Conservation (phyloP, 2,797 vertebrate species). For the Eulemur mongoz region DNA sequence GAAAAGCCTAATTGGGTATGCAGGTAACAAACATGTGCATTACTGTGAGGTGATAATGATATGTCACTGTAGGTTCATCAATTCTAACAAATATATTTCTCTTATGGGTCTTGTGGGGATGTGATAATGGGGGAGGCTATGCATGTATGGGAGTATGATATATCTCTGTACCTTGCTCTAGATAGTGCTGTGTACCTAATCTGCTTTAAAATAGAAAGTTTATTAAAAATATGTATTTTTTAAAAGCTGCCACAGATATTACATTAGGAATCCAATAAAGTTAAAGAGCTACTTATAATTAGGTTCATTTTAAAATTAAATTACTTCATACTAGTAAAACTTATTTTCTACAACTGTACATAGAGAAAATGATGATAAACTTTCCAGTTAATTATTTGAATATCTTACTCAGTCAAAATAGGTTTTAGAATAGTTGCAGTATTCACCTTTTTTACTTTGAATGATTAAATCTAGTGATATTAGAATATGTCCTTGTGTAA, state of each 20-base stretch:
- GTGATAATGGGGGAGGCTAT: not conserved
- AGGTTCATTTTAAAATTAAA: not conserved
- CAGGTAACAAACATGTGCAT: not conserved
- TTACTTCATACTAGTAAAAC: not conserved
- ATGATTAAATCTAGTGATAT: not conserved
- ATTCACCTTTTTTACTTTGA: not conserved
- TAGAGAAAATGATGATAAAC: not conserved
- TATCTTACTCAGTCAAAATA: not conserved
- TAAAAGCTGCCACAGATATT: not conserved
- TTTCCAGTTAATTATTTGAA: not conserved
- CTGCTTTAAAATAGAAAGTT: not conserved
- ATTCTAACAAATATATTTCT: not conserved
- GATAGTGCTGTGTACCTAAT: not conserved
- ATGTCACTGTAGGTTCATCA: not conserved
- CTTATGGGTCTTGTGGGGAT: not conserved
- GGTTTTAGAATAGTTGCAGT: not conserved
- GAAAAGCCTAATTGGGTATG: not conserved
- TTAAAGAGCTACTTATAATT: not conserved
- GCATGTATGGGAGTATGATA: not conserved
- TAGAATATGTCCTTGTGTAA: not conserved
- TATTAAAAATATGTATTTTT: not conserved
- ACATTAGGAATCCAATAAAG: not conserved
- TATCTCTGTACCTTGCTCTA: not conserved
- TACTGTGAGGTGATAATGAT: not conserved
- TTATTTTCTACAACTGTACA: not conserved